These are phyloP conservation scores for Sus scrofa DNA, from an alignment of 2,113 vertebrate genomes.

Conservation along the genomic window DNA sequence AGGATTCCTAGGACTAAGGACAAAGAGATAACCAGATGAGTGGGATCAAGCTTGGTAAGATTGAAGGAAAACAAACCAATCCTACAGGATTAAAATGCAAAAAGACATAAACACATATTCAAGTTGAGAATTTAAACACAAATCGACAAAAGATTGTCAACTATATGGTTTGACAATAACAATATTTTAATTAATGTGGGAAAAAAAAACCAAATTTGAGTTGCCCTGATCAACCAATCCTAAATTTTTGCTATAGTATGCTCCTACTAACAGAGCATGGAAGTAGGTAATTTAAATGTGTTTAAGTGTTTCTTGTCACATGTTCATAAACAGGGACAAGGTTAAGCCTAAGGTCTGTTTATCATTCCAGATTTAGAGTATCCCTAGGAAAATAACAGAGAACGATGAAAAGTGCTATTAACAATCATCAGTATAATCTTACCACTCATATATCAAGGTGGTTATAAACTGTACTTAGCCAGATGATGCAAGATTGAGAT, in stretches of 20 bases:
- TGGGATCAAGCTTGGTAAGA: neutral
- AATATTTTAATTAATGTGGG: constrained; percentile 31
- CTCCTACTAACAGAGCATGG: neutral
- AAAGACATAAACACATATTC: neutral
- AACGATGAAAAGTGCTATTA: neutral
- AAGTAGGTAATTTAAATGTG: neutral
- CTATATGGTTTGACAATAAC: neutral
- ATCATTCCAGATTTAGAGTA: neutral
- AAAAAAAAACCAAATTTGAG: constrained; percentile 55
- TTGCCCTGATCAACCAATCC: neutral
- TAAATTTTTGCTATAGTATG: neutral
- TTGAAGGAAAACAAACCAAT: neutral
- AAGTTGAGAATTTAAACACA: constrained; percentile 49
- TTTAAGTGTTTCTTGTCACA: neutral
- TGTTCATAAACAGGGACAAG: neutral
- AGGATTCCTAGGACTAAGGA: constrained; percentile 14
- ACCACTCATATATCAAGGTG: neutral
- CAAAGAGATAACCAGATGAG: neutral
- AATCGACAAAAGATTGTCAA: neutral
- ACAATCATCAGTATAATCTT: constrained; percentile 1
- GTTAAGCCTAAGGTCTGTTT: neutral
- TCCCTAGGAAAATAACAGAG: neutral
- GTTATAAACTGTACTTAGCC: neutral
- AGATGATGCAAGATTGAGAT: neutral
- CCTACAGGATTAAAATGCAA: constrained; percentile 33